Evolutionary conservation across 2,797 vertebrate genomes (phyloP).

Genomic region (Picus viridis): DNA sequence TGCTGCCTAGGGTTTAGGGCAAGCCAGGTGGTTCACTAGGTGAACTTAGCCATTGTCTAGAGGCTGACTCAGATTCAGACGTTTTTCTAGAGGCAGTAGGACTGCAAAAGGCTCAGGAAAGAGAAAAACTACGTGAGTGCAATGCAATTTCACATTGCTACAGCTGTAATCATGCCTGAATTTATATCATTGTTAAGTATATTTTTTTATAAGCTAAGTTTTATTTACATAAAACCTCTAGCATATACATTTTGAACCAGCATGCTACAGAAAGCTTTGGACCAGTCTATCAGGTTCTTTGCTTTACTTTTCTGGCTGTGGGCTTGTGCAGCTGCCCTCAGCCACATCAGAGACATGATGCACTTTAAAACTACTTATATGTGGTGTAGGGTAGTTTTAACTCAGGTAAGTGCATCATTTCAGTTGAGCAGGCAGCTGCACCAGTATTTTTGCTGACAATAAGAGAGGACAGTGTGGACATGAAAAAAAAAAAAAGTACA

Average conservation of each 20-base stretch:
- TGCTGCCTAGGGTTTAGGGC: accelerated
- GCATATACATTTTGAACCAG: neutral
- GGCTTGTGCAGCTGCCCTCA: neutral
- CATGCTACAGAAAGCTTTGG: neutral
- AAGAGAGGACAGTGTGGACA: neutral
- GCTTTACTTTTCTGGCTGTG: slow-evolving; percentile 2
- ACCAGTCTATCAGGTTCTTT: neutral
- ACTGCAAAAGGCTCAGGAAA: neutral
- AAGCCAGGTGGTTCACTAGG: neutral
- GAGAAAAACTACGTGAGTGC: neutral
- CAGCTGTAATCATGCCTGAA: neutral
- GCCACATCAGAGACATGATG: neutral
- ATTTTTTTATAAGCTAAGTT: too few species aligned
- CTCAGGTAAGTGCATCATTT: neutral
- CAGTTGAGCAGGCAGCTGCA: neutral
- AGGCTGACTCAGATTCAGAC: neutral
- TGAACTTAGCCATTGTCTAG: neutral
- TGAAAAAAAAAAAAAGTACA: neutral
- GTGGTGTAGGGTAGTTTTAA: neutral
- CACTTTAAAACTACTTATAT: neutral
- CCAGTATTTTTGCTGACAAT: neutral
- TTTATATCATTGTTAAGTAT: neutral
- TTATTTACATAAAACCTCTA: neutral
- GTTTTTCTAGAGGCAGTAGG: neutral
- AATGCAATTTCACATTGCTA: neutral